phyloP scores from a whole-genome alignment of 2,888 invertebrate genomes.

The Drosophila hamatofila region DNA sequence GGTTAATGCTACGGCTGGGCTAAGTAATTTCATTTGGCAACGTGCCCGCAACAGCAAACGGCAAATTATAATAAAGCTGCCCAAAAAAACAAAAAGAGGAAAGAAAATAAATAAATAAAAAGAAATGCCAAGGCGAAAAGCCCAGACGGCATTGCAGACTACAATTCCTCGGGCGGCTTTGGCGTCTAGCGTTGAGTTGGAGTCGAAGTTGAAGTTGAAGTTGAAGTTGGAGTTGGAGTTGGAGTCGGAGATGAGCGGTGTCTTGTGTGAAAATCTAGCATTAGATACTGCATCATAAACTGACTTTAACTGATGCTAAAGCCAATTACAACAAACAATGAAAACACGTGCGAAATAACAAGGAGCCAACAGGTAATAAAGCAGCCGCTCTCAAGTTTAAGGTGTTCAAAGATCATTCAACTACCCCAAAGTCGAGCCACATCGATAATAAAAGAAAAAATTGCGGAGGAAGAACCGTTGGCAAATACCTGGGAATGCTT shows the following conservation, averaged over 20 bases:
- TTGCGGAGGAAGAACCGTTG: conserved; percentile 12
- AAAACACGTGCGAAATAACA: conserved; percentile 43
- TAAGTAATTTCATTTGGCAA: conserved; percentile 80
- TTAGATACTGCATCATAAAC: conserved; percentile 30
- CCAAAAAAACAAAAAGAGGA: conserved; percentile 17
- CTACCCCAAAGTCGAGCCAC: conserved; percentile 17
- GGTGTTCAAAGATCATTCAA: conserved; percentile 36
- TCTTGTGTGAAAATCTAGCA: conserved; percentile 26
- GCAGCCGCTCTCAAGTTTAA: conserved; percentile 25
- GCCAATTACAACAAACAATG: conserved; percentile 39
- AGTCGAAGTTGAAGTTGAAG: conserved; percentile 8
- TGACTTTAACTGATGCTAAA: conserved; percentile 24
- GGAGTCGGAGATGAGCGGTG: conserved; percentile 36
- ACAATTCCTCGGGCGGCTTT: conserved; percentile 13
- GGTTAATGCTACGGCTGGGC: conserved; percentile 59
- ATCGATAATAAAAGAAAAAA: conserved; percentile 14
- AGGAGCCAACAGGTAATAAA: conserved; percentile 33
- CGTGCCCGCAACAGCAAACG: conserved; percentile 57
- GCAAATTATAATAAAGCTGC: conserved; percentile 60
- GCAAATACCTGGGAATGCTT: conserved; percentile 17
- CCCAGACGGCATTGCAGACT: conserved; percentile 16
- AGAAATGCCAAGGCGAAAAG: conserved; percentile 11
- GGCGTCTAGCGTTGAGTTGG: not conserved
- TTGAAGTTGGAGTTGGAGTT: conserved; percentile 17
- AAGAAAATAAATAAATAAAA: conserved; percentile 17